Conservation (phyloP, 2,113 vertebrate genomes). For the Alethe castanea region DNA sequence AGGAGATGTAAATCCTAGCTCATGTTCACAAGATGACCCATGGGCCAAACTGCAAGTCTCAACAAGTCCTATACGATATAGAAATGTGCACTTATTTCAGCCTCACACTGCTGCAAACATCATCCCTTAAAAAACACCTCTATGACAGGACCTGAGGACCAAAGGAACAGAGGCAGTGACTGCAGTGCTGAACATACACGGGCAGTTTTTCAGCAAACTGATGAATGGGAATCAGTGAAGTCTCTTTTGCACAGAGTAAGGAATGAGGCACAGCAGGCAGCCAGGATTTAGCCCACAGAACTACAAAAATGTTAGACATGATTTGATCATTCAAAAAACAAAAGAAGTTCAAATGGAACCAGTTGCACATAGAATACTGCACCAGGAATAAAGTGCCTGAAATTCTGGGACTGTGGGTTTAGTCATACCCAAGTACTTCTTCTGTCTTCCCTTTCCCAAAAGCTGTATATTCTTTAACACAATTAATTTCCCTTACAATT, state of each 20-base stretch:
- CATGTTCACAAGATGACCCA: rapidly evolving
- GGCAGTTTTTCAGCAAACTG: background rate
- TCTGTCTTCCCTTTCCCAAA: background rate
- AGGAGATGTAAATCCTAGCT: background rate
- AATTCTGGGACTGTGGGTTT: background rate
- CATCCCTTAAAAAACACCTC: background rate
- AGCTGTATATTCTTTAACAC: background rate
- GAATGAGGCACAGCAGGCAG: background rate
- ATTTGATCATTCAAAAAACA: background rate
- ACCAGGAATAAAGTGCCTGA: background rate
- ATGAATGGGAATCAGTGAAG: background rate
- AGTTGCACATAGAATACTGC: background rate
- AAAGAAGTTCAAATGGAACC: background rate
- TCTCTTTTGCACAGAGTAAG: background rate
- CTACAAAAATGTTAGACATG: background rate
- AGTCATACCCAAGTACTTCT: background rate
- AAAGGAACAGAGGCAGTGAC: background rate
- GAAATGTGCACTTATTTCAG: rapidly evolving
- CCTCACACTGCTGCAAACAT: background rate
- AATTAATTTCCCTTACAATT: background rate
- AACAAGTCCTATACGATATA: rapidly evolving
- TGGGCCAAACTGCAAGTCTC: background rate
- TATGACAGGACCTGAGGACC: background rate
- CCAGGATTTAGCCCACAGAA: background rate
- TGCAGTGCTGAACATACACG: background rate